A percentile compares a stretch with the other conserved stretches of the same genome.
Evolutionary conservation across 2,888 invertebrate genomes (phyloP).

Genomic region (Drosophila mayaguana): DNA sequence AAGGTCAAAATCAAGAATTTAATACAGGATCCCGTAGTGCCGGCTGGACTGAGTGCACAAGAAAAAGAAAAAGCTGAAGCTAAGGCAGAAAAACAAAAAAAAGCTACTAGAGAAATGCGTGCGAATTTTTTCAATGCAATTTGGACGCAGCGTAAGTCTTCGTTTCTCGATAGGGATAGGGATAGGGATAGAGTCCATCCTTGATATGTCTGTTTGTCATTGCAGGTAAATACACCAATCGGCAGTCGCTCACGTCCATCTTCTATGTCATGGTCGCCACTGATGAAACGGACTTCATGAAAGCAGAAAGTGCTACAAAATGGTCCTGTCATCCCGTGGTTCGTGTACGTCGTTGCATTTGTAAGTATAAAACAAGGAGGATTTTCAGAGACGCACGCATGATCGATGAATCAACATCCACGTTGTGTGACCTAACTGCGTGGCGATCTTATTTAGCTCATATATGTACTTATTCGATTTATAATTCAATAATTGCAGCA

Average conservation of each 20-base stretch:
- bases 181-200: background rate
- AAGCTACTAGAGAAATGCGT: constrained; percentile 35
- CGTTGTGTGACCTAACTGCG: background rate
- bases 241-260: constrained; percentile 75
- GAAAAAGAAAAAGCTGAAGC: background rate
- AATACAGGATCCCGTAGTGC: constrained; percentile 60
- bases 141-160: constrained; percentile 81
- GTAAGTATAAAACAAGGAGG: constrained; percentile 53
- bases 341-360: constrained; percentile 81
- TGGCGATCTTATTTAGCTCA: background rate
- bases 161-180: background rate
- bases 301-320: constrained; percentile 45
- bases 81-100: constrained; percentile 12
- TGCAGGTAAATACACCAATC: constrained; percentile 82
- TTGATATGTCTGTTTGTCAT: background rate
- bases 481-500: constrained; percentile 22
- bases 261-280: constrained; percentile 80
- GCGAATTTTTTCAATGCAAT: constrained; percentile 64
- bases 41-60: background rate
- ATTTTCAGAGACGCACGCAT: background rate
- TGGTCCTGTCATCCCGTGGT: constrained; percentile 82
- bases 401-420: background rate
- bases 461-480: background rate
- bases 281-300: constrained; percentile 41
- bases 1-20: constrained; percentile 62